A percentile compares a stretch with the other conserved stretches of the same genome.
These are phyloP conservation scores for Mamestra brassicae DNA, from an alignment of 2,888 invertebrate genomes.

Conservation along the genomic window DNA sequence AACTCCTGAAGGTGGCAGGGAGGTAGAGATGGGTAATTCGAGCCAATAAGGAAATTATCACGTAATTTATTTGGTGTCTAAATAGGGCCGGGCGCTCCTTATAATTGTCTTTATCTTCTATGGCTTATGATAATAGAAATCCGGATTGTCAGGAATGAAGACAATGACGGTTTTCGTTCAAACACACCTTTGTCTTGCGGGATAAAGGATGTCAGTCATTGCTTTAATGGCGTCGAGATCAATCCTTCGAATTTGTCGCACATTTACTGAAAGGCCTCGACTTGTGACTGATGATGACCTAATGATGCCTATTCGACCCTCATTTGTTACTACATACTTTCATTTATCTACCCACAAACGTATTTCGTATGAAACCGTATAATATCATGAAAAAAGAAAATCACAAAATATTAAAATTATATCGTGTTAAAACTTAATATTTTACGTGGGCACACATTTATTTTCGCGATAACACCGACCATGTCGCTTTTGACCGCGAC, in stretches of 20 bases:
- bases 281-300: slow-evolving; percentile 45
- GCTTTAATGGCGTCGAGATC: slow-evolving; percentile 55
- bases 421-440: slow-evolving; percentile 54
- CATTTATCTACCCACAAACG: slow-evolving; percentile 27
- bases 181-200: slow-evolving; percentile 62
- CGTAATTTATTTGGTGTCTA: slow-evolving; percentile 31
- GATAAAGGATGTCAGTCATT: slow-evolving; percentile 64
- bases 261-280: slow-evolving; percentile 40
- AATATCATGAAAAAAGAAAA: slow-evolving; percentile 26
- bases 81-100: slow-evolving; percentile 25
- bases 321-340: slow-evolving; percentile 28
- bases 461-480: slow-evolving; percentile 57
- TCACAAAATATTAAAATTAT: slow-evolving; percentile 35
- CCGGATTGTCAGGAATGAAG: slow-evolving; percentile 50
- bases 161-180: slow-evolving; percentile 60
- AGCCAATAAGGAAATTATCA: slow-evolving; percentile 19
- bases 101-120: slow-evolving; percentile 37
- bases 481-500: slow-evolving; percentile 49
- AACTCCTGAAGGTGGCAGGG: neutral
- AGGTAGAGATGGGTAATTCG: slow-evolving; percentile 3
- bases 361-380: neutral
- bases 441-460: slow-evolving; percentile 50
- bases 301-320: slow-evolving; percentile 34
- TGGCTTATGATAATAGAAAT: slow-evolving; percentile 53
- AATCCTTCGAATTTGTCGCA: slow-evolving; percentile 54